Conservation (phyloP, 2,797 vertebrate species). For the Rhabdomys pumilio region DNA sequence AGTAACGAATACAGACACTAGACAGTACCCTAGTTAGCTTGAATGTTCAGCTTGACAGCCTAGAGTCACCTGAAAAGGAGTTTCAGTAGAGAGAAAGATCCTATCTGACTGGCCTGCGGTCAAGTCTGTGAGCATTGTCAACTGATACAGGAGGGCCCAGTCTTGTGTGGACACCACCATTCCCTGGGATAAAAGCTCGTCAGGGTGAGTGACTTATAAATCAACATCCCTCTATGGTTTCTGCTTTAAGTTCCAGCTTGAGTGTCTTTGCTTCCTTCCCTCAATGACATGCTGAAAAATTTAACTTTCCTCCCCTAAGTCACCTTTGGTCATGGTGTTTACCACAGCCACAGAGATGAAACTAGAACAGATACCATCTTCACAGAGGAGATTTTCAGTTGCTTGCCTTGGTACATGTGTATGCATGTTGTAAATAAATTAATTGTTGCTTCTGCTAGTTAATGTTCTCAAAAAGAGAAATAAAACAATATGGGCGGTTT, state of each 20-base stretch:
- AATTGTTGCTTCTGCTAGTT: constrained; percentile 29
- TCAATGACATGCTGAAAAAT: background rate
- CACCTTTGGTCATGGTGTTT: background rate
- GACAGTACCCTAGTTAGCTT: background rate
- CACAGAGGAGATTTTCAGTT: constrained; percentile 18
- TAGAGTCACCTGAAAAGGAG: background rate
- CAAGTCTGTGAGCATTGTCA: background rate
- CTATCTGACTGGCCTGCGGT: background rate
- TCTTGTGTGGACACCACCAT: background rate
- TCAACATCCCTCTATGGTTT: background rate
- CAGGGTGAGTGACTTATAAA: background rate
- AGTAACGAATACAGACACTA: background rate
- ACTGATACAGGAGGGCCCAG: background rate
- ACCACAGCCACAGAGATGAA: background rate
- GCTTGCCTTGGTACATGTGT: background rate
- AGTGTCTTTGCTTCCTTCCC: background rate
- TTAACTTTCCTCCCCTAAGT: background rate
- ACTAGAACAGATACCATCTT: background rate
- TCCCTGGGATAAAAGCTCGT: background rate
- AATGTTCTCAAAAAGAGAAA: constrained; percentile 35
- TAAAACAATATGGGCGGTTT: background rate
- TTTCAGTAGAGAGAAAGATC: background rate
- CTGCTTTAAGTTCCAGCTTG: background rate
- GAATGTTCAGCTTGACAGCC: background rate
- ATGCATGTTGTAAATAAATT: constrained; percentile 22